A percentile compares a stretch with the other conserved stretches of the same genome.
Evolutionary conservation across 2,888 invertebrate genomes (phyloP).

Genomic region (Tribolium freemani): DNA sequence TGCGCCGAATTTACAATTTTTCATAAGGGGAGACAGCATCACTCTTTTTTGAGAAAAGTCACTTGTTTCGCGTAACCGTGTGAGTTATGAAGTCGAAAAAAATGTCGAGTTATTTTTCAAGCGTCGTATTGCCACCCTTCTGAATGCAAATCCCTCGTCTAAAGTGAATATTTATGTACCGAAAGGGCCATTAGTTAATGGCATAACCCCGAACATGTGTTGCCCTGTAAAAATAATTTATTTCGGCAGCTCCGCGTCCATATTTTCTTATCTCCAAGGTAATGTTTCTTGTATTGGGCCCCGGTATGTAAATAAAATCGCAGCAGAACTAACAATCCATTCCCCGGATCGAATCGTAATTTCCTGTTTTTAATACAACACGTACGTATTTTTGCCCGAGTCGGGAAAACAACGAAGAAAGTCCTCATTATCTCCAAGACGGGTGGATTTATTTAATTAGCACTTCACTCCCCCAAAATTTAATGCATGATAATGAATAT

Average conservation of each 20-base stretch:
- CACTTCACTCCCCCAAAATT: conserved; percentile 57
- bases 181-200: conserved; percentile 15
- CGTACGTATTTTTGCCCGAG: neutral
- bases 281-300: conserved; percentile 38
- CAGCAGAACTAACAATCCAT: conserved; percentile 13
- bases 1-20: conserved; percentile 3
- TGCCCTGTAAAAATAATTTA: conserved; percentile 11
- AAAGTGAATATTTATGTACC: conserved; percentile 5
- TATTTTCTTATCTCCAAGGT: conserved; percentile 42
- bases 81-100: no score
- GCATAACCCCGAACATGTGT: conserved; percentile 7
- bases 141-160: neutral
- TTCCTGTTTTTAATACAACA: conserved; percentile 41
- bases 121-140: neutral
- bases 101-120: neutral
- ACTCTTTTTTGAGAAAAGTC: no score
- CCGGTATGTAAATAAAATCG: conserved; percentile 39
- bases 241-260: neutral
- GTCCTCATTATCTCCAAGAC: neutral
- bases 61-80: no score
- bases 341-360: conserved; percentile 34
- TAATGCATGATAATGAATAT: conserved; percentile 66
- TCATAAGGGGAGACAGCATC: neutral
- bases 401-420: neutral
- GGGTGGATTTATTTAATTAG: conserved; percentile 53